These are phyloP conservation scores for Odontothrips loti DNA, from an alignment of 2,888 invertebrate species.

Conservation along the genomic window DNA sequence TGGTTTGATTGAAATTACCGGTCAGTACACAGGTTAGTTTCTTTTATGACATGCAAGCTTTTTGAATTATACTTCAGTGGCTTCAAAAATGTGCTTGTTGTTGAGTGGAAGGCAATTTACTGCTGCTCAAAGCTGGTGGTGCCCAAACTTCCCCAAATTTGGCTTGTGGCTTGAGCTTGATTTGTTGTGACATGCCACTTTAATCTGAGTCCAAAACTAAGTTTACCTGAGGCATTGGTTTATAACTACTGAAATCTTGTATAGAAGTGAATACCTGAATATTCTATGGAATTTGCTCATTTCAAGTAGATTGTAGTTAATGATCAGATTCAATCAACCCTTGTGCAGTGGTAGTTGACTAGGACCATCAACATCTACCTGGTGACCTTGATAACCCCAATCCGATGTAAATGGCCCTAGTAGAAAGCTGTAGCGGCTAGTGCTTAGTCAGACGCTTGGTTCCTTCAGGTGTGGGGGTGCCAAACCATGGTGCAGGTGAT, in stretches of 20 bases:
- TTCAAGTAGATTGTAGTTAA: neutral
- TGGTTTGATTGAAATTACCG: too few relatives aligned
- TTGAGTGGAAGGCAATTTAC: neutral
- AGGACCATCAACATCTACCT: constrained; percentile 11
- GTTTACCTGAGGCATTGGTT: neutral
- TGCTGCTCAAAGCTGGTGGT: neutral
- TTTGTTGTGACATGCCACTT: neutral
- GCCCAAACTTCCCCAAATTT: neutral
- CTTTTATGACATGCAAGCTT: neutral
- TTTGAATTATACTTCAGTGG: neutral
- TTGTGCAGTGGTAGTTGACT: neutral
- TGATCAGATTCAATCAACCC: neutral
- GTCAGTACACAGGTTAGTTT: too few relatives aligned
- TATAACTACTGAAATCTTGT: too few relatives aligned
- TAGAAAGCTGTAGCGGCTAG: constrained; percentile 28
- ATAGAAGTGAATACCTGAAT: too few relatives aligned
- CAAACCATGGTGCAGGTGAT: constrained; percentile 54
- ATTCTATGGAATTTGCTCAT: neutral
- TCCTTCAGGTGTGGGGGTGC: constrained; percentile 38
- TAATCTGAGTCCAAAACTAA: neutral
- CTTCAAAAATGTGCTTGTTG: neutral
- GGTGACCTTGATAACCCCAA: neutral
- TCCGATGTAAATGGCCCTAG: constrained; percentile 22
- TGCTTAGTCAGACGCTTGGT: constrained; percentile 24
- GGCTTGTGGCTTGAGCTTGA: constrained; percentile 4